phyloP scores from a whole-genome alignment of 1,140 invertebrate species.

The Melanaphis sacchari region DNA sequence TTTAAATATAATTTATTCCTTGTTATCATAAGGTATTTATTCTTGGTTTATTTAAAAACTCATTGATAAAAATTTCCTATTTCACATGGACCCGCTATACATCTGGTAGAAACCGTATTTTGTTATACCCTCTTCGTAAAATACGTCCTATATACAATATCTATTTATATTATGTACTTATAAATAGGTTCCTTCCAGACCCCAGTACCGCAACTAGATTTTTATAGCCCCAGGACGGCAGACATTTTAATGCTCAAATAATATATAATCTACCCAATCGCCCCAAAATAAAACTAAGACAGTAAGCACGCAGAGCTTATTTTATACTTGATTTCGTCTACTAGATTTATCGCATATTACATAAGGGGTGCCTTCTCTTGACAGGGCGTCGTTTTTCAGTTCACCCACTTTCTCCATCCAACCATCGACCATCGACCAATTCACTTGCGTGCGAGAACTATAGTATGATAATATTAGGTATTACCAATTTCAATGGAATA shows the following conservation, averaged over 20 bases:
- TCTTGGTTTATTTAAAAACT: not conserved
- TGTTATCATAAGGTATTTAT: not conserved
- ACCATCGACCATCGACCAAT: not conserved
- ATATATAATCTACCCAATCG: not conserved
- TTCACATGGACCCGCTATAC: not conserved
- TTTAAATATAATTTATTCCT: not conserved
- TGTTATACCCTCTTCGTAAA: not conserved
- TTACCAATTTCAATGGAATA: not conserved
- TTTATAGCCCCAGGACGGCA: not conserved
- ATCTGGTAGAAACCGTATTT: not conserved
- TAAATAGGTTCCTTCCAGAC: not conserved
- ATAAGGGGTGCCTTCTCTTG: not conserved
- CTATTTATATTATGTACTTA: not conserved
- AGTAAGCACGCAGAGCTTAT: not conserved
- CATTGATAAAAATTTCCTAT: not conserved
- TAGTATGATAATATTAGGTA: not conserved
- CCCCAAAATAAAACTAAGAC: not conserved
- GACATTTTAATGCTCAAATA: slow-evolving; percentile 13
- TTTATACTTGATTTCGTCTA: not conserved
- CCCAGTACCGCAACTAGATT: not conserved
- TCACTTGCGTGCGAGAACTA: not conserved
- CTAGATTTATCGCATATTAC: not conserved
- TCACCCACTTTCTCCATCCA: not conserved
- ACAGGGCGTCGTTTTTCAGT: not conserved
- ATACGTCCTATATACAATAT: not conserved